Percentiles rank a stretch among this genome's conserved stretches.
Conservation (phyloP, 2,113 vertebrate genomes). For the Upupa epops region DNA sequence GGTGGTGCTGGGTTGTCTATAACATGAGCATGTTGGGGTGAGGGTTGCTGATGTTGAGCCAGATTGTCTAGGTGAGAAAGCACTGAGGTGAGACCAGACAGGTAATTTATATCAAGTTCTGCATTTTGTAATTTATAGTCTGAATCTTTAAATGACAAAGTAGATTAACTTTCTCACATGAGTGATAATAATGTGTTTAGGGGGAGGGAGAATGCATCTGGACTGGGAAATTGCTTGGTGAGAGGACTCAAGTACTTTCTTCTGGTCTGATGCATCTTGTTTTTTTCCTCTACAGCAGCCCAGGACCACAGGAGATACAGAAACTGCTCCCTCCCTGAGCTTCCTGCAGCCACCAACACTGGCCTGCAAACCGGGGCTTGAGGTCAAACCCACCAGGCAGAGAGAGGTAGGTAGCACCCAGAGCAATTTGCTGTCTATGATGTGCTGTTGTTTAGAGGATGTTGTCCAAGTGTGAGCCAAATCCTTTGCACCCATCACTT, state of each 20-base stretch:
- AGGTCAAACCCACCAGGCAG: background rate
- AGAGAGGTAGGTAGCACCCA: background rate
- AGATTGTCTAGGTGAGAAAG: background rate
- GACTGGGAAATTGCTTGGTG: background rate
- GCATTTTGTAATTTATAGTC: background rate
- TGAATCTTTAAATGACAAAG: background rate
- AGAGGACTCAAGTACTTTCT: background rate
- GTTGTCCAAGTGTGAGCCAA: background rate
- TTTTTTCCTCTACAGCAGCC: background rate
- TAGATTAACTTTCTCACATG: background rate
- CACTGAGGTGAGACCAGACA: background rate
- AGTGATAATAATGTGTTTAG: background rate
- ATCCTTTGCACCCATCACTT: background rate
- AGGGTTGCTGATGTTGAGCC: background rate
- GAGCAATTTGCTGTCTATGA: background rate
- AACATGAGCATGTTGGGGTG: background rate
- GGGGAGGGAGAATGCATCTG: background rate
- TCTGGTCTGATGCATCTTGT: background rate
- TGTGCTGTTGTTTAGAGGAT: background rate
- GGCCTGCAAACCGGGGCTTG: background rate
- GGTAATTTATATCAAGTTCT: background rate
- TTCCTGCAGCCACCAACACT: background rate
- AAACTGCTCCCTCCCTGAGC: background rate
- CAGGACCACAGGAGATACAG: background rate
- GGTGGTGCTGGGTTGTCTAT: background rate